phyloP scores from a whole-genome alignment of 2,888 invertebrate species.

The Limnephilus auricula region DNA sequence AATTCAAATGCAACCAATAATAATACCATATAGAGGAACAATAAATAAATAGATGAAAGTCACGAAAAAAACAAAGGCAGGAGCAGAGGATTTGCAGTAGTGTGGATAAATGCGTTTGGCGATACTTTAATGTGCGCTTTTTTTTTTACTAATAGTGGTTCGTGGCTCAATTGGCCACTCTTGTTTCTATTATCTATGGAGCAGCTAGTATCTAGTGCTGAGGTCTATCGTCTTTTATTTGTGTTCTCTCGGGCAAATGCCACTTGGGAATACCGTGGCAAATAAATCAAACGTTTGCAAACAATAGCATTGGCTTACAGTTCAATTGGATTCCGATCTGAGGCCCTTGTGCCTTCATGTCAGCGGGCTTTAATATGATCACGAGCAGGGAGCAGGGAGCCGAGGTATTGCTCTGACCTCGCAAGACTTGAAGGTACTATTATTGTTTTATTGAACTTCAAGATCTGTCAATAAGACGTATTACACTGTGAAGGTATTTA shows the following conservation, averaged over 20 bases:
- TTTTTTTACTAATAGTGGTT: no score
- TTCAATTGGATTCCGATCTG: slow-evolving; percentile 6
- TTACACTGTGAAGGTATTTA: not conserved
- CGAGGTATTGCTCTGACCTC: not conserved
- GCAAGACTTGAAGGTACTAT: not conserved
- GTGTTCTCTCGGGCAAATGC: not conserved
- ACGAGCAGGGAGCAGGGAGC: not conserved
- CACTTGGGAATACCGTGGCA: not conserved
- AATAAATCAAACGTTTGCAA: slow-evolving; percentile 11
- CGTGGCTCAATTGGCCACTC: no score
- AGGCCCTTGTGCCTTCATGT: not conserved
- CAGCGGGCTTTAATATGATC: not conserved
- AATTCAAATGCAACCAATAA: no score
- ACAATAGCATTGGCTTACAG: slow-evolving; percentile 8
- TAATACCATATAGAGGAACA: no score
- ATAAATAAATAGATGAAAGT: no score
- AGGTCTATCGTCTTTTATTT: not conserved
- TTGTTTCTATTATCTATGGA: not conserved
- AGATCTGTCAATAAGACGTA: not conserved
- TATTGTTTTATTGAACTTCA: not conserved
- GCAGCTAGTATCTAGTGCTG: not conserved
- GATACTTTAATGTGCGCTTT: no score
- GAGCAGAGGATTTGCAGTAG: no score
- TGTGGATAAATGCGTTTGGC: no score
- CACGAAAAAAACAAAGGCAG: no score